Base-by-base conservation (phyloP, 2,888 invertebrate species). In the Cryptophagus acutangulus region DNA sequence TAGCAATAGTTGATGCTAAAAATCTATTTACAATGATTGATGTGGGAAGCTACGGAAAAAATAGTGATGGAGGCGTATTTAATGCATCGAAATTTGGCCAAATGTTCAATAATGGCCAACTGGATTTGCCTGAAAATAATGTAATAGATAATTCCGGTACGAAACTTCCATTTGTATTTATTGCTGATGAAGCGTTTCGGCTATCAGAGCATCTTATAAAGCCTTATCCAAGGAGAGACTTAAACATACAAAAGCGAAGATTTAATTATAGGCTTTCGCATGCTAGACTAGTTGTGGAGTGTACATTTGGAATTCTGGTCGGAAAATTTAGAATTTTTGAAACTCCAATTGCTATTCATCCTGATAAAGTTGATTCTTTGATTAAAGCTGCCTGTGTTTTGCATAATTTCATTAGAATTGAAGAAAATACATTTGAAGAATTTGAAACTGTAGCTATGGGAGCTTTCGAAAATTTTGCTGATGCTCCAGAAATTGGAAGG, bases 51-150 rank as follows among this genome's bases (percentile, higher is more conserved):
- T 12, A 17, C 12, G 34, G 34, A 2, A 17, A 20, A 2, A 34
- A 18, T 34, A 34, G 20, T 34, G 34, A 34, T 34, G 34, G 34
- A 3, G 34, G 34, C 1, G 34, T 34, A 4, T 34, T 34, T n/a
- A 17, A 34, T 8, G 18, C n/a, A 8, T 16, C 16, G 15, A 2
- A 8, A 3, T 15, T 33, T n/a, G 4, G 17, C 3, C 6, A 5
- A 33, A 2, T 8, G 3, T 10, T 33, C 12, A 5, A 4, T 5
- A 5, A 8, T n/a, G 17, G 17, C 8, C 15, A 15, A 16, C 13
- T 34, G 12, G 12, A 34, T 34, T 18, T 34, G 10, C 34, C 34
- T 3, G 10, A 3, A 8, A 14, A 17, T 3, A 9, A 34, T n/a
- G 2, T 20, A 10, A 17, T 34, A 3, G 18, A 17, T n/a, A 20